Base-by-base conservation (phyloP, 2,113 vertebrate genomes). In the Rafetus swinhoei region DNA sequence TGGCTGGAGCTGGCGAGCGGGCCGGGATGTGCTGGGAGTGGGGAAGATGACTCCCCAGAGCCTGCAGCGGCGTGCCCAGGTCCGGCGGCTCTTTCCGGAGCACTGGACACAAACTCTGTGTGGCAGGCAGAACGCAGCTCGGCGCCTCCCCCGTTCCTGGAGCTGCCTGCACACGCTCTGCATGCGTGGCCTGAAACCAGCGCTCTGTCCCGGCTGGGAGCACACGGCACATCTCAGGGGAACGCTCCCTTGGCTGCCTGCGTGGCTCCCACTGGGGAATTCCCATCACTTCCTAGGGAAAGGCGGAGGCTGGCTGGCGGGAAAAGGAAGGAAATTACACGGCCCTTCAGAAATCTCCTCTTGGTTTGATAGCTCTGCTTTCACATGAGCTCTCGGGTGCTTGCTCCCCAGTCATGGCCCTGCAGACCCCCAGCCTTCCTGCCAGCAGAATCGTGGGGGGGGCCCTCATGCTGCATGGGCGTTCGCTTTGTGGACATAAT, bases 221-320 rank as follows among this genome's bases (percentile, higher is more conserved):
- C 74, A 57, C 56, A 24, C 1, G 35, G 57, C 22, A 16, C 85
- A 55, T 86, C 91, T 86, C 7, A 60, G 83, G 81, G 81, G 96
- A 93, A 90, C 83, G 53, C 77, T 90, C 82, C 79, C 89, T 15
- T 0, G 0, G 0, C 8, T 82, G 72, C 52, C 0, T 0, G 82
- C 92, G 83, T 1, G 1, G 82, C 15, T 62, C 82, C 50, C 25
- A 6, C 62, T 52, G 55, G 24, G 90, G 93, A 92, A 98, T 98
- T 97, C 96, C 94, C 90, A 94, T 24, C 77, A 69, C 94, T 95
- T 96, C 97, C 97, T 96, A 83, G 65, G 90, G 85, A 97, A 98
- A 95, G 72, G 14, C 84, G 76, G 5, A 65, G 93, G 89, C 90
- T 85, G 90, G 1, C 0, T 90, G 81, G 84, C 11, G 82, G 10